phyloP scores from a whole-genome alignment of 2,113 vertebrate genomes.

The Edolisoma coerulescens region DNA sequence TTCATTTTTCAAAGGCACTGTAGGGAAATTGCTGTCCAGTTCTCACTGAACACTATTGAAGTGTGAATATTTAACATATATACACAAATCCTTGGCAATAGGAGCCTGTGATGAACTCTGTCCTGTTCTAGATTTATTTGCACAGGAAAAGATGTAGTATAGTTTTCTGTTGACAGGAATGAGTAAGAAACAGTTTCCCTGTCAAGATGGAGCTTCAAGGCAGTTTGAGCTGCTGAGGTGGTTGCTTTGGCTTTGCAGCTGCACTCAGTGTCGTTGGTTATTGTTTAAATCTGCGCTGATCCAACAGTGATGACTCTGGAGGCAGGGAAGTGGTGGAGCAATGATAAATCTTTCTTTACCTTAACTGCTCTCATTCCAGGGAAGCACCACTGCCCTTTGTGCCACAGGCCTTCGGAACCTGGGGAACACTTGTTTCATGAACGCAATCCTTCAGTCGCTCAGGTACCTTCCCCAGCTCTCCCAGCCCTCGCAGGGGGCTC shows the following conservation, averaged over 20 bases:
- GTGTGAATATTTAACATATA: not conserved
- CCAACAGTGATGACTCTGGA: not conserved
- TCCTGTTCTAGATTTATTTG: not conserved
- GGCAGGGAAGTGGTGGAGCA: not conserved
- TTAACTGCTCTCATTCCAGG: slow-evolving; percentile 63
- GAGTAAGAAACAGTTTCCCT: not conserved
- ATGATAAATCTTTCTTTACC: not conserved
- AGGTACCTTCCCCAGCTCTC: slow-evolving; percentile 72
- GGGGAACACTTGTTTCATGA: slow-evolving; percentile 99
- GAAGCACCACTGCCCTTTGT: slow-evolving; percentile 78
- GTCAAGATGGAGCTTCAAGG: not conserved
- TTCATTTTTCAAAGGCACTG: not conserved
- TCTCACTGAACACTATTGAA: not conserved
- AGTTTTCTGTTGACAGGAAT: not conserved
- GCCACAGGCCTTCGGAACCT: slow-evolving; percentile 94
- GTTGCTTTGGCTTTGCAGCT: not conserved
- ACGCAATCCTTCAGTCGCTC: slow-evolving; percentile 97
- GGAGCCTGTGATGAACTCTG: not conserved
- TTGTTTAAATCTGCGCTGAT: not conserved
- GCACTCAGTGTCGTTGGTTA: not conserved
- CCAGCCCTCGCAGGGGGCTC: too few relatives aligned
- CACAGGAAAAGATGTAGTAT: not conserved
- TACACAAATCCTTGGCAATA: not conserved
- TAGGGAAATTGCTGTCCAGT: not conserved
- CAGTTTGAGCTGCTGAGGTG: not conserved